phyloP scores from a whole-genome alignment of 2,797 vertebrate species.

The Simalia tracyae region DNA sequence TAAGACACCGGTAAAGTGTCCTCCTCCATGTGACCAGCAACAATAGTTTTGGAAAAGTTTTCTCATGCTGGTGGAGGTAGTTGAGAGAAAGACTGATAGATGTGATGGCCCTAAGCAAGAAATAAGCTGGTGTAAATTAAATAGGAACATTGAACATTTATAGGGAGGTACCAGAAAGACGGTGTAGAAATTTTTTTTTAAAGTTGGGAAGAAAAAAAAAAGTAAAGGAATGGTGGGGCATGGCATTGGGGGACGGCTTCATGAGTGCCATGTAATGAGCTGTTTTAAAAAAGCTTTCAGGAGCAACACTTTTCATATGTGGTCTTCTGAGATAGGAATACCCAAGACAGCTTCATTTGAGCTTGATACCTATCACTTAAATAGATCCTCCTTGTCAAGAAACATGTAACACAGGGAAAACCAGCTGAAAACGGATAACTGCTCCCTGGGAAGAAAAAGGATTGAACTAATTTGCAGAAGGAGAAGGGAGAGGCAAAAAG shows the following conservation, averaged over 20 bases:
- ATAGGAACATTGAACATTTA: too few relatives aligned
- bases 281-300: background rate
- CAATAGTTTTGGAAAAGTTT: too few relatives aligned
- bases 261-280: background rate
- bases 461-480: background rate
- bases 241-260: background rate
- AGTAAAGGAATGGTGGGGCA: background rate
- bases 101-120: too few relatives aligned
- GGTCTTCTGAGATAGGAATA: background rate
- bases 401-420: background rate
- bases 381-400: background rate
- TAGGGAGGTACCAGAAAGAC: too few relatives aligned
- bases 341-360: background rate
- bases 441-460: background rate
- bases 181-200: background rate
- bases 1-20: too few relatives aligned
- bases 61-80: too few relatives aligned
- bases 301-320: background rate
- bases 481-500: background rate
- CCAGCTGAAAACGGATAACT: background rate
- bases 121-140: too few relatives aligned
- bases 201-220: background rate
- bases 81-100: too few relatives aligned
- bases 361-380: background rate
- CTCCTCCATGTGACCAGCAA: too few relatives aligned